Percentiles rank a stretch among this genome's conserved stretches.
Evolutionary conservation across 1,140 invertebrate genomes (phyloP).

Genomic region (Meloidogyne floridensis): DNA sequence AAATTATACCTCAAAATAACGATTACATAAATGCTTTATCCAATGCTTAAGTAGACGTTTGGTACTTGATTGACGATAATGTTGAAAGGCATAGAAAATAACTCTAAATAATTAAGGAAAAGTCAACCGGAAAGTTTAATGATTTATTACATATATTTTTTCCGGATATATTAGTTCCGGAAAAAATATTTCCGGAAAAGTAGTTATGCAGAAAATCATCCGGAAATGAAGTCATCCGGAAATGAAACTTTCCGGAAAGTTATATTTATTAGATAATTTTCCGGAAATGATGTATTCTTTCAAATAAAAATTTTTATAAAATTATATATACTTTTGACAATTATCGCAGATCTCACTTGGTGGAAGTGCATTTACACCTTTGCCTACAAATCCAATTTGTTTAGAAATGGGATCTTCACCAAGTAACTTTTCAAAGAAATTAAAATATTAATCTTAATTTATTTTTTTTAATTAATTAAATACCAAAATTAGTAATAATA

Average conservation of each 20-base stretch:
- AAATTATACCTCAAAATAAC: conserved; percentile 35
- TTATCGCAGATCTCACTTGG: not conserved
- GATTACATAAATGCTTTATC: conserved; percentile 36
- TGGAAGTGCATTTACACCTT: not conserved
- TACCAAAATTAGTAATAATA: conserved; percentile 8
- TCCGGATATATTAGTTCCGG: no score
- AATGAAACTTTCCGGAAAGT: not conserved
- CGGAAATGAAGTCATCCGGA: not conserved
- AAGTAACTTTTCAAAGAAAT: not conserved
- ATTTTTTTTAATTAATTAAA: not conserved
- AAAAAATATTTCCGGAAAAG: no score
- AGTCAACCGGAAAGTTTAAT: no score
- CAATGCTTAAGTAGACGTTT: conserved; percentile 32
- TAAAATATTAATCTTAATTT: not conserved
- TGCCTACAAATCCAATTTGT: not conserved
- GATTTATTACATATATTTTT: no score
- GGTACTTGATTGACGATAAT: conserved; percentile 33
- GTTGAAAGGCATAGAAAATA: conserved; percentile 32
- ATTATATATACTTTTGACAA: not conserved
- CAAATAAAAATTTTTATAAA: not conserved
- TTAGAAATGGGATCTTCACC: not conserved
- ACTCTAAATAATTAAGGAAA: not conserved
- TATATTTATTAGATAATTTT: not conserved
- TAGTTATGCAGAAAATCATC: no score
- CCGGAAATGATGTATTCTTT: not conserved